These are phyloP conservation scores for Chaunax sp. DNA, from an alignment of 2,797 vertebrate species.

Conservation along the genomic window DNA sequence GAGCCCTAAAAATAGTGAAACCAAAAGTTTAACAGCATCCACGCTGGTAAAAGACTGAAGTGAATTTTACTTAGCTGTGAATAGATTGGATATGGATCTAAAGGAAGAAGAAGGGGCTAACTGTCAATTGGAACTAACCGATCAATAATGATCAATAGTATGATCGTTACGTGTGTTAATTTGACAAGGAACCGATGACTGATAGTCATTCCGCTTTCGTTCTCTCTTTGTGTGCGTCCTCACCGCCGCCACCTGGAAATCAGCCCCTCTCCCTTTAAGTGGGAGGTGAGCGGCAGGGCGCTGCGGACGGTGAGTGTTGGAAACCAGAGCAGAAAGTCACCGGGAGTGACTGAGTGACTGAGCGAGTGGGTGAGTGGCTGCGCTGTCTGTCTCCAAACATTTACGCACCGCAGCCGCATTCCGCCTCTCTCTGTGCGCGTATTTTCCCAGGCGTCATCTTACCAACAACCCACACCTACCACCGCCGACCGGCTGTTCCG, in stretches of 20 bases:
- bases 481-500: not conserved
- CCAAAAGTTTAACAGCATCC: too few relatives aligned
- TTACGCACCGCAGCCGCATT: slow-evolving; percentile 48
- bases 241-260: slow-evolving; percentile 64
- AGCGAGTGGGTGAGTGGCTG: slow-evolving; percentile 29
- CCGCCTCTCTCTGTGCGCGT: not conserved
- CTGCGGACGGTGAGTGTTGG: slow-evolving; percentile 69
- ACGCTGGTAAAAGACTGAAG: too few relatives aligned
- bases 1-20: too few relatives aligned
- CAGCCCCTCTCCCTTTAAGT: slow-evolving; percentile 86
- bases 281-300: slow-evolving; percentile 82
- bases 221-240: not conserved
- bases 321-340: slow-evolving; percentile 76
- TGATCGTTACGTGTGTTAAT: slow-evolving; percentile 8
- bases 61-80: too few relatives aligned
- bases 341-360: slow-evolving; percentile 55
- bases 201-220: not conserved
- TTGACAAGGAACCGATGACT: slow-evolving; percentile 17
- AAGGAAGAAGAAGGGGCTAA: not conserved
- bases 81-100: not conserved
- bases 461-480: not conserved
- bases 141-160: slow-evolving; percentile 33
- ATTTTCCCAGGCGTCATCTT: slow-evolving; percentile 1
- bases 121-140: not conserved
- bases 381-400: slow-evolving; percentile 55